Conservation (phyloP, 2,888 invertebrate species). For the Dicranocentrus wangi region DNA sequence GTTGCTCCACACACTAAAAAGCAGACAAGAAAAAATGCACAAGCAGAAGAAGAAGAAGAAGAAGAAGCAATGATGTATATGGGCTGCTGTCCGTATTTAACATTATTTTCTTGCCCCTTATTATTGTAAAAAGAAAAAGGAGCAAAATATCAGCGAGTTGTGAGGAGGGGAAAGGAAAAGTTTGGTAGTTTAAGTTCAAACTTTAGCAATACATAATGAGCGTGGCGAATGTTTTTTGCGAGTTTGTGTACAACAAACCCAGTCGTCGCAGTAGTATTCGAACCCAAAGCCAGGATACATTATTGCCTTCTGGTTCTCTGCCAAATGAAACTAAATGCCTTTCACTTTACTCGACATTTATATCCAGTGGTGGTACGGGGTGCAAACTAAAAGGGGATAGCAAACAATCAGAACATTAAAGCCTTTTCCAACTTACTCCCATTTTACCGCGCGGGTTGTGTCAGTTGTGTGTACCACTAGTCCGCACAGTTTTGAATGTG, state of each 20-base stretch:
- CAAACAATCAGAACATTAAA: slow-evolving; percentile 7
- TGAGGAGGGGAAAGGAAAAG: slow-evolving; percentile 26
- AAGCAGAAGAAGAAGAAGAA: not conserved
- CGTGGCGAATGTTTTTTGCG: slow-evolving; percentile 50
- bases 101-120: slow-evolving; percentile 1
- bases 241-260: slow-evolving; percentile 59
- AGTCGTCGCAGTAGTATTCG: slow-evolving; percentile 38
- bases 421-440: too few relatives aligned
- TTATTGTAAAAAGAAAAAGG: not conserved
- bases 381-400: slow-evolving; percentile 3
- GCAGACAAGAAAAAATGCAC: too few relatives aligned
- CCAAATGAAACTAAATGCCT: slow-evolving; percentile 65
- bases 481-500: not conserved
- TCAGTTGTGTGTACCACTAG: too few relatives aligned
- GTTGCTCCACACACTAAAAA: too few relatives aligned
- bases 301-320: slow-evolving; percentile 62
- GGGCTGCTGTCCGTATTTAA: not conserved
- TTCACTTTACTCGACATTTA: slow-evolving; percentile 61
- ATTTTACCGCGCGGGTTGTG: too few relatives aligned
- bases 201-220: slow-evolving; percentile 66
- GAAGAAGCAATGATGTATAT: slow-evolving; percentile 1
- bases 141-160: slow-evolving; percentile 3
- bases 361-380: slow-evolving; percentile 18
- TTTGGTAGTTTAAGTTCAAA: slow-evolving; percentile 63
- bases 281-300: slow-evolving; percentile 49